Evolutionary conservation across 2,113 vertebrate species (phyloP).

Genomic region (Rhodinocichla rosea): DNA sequence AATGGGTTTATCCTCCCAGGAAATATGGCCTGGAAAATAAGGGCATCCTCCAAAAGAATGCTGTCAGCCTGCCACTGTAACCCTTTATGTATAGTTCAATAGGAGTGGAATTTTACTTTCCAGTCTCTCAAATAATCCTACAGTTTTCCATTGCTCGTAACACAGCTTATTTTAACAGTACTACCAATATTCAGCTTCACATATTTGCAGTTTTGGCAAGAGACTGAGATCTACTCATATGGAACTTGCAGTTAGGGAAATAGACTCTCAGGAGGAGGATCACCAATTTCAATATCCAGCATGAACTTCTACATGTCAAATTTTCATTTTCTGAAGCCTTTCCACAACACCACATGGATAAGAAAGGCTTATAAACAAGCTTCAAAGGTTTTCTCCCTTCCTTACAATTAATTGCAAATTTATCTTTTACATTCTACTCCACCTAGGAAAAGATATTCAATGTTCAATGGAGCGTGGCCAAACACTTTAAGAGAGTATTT

Average conservation of each 20-base stretch:
- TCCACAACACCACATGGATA: not conserved
- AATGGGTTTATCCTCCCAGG: not conserved
- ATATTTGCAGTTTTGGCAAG: not conserved
- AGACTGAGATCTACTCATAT: not conserved
- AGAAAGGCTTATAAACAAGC: not conserved
- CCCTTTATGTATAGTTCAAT: not conserved
- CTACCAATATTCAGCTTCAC: not conserved
- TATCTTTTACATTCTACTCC: not conserved
- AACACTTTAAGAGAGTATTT: not conserved
- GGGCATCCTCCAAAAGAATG: not conserved
- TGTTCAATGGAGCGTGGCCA: not conserved
- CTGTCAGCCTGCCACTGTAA: not conserved
- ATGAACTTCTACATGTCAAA: not conserved
- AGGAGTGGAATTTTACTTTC: not conserved
- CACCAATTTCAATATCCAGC: not conserved
- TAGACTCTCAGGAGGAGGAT: not conserved
- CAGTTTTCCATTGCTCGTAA: not conserved
- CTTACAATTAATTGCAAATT: not conserved
- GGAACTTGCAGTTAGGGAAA: not conserved
- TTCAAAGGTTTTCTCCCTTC: not conserved
- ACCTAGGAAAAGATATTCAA: not conserved
- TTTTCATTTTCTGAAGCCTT: not conserved
- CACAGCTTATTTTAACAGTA: not conserved
- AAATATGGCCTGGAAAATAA: not conserved
- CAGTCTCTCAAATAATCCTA: not conserved